Conservation (phyloP, 2,113 vertebrate genomes). For the Charina bottae region DNA sequence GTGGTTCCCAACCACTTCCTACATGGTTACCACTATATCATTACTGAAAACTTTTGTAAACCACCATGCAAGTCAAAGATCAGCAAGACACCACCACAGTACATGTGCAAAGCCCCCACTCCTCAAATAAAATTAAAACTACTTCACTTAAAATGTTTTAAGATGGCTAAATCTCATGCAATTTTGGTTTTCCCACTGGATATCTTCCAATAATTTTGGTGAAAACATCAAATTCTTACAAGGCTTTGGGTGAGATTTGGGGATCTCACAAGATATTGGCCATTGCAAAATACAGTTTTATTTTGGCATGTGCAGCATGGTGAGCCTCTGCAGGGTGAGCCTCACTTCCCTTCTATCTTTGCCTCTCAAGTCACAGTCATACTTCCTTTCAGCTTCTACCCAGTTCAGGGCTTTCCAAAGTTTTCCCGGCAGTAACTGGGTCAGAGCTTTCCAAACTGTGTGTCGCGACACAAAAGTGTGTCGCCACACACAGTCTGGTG, state of each 20-base stretch:
- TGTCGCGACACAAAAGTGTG: too few relatives aligned
- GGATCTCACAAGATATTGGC: neutral
- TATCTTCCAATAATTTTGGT: neutral
- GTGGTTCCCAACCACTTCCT: neutral
- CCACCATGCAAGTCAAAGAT: neutral
- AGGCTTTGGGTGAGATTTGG: neutral
- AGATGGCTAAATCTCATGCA: neutral
- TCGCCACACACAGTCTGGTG: too few relatives aligned
- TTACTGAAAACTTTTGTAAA: neutral
- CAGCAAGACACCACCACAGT: neutral
- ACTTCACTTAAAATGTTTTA: neutral
- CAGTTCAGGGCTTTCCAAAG: too few relatives aligned
- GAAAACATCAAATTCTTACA: neutral
- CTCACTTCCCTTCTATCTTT: neutral
- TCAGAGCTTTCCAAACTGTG: too few relatives aligned
- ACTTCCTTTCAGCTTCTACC: neutral
- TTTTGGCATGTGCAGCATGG: neutral
- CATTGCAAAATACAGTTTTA: neutral
- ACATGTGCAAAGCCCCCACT: neutral
- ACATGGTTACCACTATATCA: neutral
- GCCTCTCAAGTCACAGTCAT: neutral
- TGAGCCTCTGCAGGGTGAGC: neutral
- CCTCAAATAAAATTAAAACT: neutral
- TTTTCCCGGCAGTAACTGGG: neutral
- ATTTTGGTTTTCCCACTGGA: neutral